A percentile compares a stretch with the other conserved stretches of the same genome.
phyloP scores from a whole-genome alignment of 2,113 vertebrate genomes.

The Anolis carolinensis region DNA sequence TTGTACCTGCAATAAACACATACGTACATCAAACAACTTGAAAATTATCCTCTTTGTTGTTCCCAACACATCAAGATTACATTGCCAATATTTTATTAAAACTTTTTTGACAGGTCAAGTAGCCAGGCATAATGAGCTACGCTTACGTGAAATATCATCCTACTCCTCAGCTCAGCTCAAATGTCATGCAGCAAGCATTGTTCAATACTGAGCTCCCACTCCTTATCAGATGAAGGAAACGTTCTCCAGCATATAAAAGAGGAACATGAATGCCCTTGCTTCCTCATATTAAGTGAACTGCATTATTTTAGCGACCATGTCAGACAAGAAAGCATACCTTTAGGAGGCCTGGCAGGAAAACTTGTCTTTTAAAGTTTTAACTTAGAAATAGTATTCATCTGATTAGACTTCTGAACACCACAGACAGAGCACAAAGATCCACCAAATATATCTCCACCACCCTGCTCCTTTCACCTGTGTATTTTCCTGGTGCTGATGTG shows the following conservation, averaged over 20 bases:
- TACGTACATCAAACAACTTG: background rate
- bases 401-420: background rate
- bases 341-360: background rate
- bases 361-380: background rate
- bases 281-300: background rate
- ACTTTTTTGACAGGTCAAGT: background rate
- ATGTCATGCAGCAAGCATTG: background rate
- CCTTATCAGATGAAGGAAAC: background rate
- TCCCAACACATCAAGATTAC: background rate
- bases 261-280: background rate
- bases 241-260: background rate
- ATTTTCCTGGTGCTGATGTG: too few relatives aligned
- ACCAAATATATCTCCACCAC: too few relatives aligned
- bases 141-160: background rate
- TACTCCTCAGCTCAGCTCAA: background rate
- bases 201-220: background rate
- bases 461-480: too few relatives aligned
- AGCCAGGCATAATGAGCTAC: background rate
- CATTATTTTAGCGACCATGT: background rate
- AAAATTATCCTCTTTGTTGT: background rate
- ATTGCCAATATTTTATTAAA: background rate
- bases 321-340: background rate
- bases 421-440: too few relatives aligned
- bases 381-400: background rate
- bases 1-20: background rate